Evolutionary conservation across 2,113 vertebrate species (phyloP).

Genomic region (Felis chaus): DNA sequence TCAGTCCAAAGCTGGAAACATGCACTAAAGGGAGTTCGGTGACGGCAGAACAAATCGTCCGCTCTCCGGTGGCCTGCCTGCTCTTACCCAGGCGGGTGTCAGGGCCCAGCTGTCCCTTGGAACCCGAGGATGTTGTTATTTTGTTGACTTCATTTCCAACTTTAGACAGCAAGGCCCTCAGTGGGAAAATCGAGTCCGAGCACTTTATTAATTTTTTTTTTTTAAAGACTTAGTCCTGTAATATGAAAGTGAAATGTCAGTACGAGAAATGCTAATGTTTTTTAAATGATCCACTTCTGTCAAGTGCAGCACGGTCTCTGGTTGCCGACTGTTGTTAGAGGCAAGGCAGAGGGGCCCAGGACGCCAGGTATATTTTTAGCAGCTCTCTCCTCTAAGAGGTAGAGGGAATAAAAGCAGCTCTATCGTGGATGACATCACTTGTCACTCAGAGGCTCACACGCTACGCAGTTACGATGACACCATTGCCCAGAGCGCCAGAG

Average conservation of each 20-base stretch:
- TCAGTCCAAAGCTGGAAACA: slow-evolving; percentile 64
- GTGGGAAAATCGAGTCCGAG: slow-evolving; percentile 84
- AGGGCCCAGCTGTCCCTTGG: slow-evolving; percentile 77
- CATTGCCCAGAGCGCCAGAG: slow-evolving; percentile 71
- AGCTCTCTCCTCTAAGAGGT: slow-evolving; percentile 78
- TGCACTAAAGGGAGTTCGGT: slow-evolving; percentile 76
- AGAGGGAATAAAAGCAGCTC: slow-evolving; percentile 74
- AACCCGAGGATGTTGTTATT: slow-evolving; percentile 80
- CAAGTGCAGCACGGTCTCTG: slow-evolving; percentile 64
- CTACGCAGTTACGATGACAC: slow-evolving; percentile 44
- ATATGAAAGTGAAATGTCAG: slow-evolving; percentile 80
- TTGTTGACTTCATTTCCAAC: slow-evolving; percentile 83
- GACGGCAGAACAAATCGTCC: slow-evolving; percentile 75
- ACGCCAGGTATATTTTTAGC: slow-evolving; percentile 83
- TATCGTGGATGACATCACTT: slow-evolving; percentile 70
- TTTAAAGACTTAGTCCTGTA: slow-evolving; percentile 75
- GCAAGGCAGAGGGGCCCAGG: slow-evolving; percentile 74
- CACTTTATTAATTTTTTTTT: slow-evolving; percentile 84
- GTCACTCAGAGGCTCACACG: slow-evolving; percentile 73
- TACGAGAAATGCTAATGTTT: slow-evolving; percentile 82
- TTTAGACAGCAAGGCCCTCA: slow-evolving; percentile 82
- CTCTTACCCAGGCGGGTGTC: slow-evolving; percentile 75
- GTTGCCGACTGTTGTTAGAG: slow-evolving; percentile 77
- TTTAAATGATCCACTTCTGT: slow-evolving; percentile 79
- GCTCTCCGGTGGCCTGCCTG: slow-evolving; percentile 65